Base-by-base conservation (phyloP, 2,797 vertebrate genomes). In the Poliocrania exsul region DNA sequence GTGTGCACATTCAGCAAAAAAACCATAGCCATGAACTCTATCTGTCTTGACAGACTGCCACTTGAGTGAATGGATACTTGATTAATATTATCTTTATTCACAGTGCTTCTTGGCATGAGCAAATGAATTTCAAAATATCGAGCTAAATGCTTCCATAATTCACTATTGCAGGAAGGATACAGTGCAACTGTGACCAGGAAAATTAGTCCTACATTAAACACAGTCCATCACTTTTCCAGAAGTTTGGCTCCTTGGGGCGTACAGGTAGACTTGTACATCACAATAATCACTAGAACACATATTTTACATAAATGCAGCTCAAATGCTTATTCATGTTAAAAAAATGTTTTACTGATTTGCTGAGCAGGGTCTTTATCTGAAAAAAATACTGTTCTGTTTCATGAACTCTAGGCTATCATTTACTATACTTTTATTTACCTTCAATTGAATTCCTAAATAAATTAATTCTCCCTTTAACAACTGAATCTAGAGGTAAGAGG, bases 1-100 rank as follows among this genome's bases (percentile, higher is more conserved):
- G 38, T 89, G 33, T 91, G 69, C 61, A 72, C 64, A 81, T 89
- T 89, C 92, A 94, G 91, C 87, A 92, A 95, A 95, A 91, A 85
- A 50, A 54, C 26, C 26, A 51, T 2, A 77, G 64, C 4, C 2
- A 35, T 66, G 69, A 89, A 78, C 61, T 91, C 61, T 77, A 91
- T 95, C 57, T 85, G 31, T 78, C 79, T 91, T 94, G 93, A 95
- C 92, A 94, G n/a, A 7, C 40, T 94, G 65, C 49, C 15, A 7
- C 79, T 92, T 93, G 91, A 83, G 85, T 79, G 37, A 83, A 83
- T 81, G 31, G 33, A 40, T 47, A 81, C 69, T 95, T 89, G 84
- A 78, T 91, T 93, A 93, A 89, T 85, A 78, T 83, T 85, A 87
- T 87, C 84, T 92, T 58, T 80, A 92, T 93, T 89, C 93, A 86